Base-by-base conservation (phyloP, 23 tunicate species). In the Botrylloides violaceus region DNA sequence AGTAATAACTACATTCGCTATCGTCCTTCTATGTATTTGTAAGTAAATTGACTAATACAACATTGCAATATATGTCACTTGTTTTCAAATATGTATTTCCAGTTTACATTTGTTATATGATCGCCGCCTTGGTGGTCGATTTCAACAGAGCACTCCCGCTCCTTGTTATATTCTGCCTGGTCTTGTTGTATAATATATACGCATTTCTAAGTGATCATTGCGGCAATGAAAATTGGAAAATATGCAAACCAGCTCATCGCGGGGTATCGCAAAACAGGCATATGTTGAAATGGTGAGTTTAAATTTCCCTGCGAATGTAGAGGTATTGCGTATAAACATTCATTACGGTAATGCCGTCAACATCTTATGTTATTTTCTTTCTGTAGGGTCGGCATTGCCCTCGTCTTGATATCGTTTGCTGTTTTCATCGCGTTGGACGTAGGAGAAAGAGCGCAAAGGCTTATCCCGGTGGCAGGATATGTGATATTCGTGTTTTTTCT, bases 341-440 rank as follows among this genome's bases (percentile, higher is more conserved):
- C n/a, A n/a, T n/a, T n/a, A n/a, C n/a, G n/a, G n/a, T n/a, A n/a
- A n/a, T n/a, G n/a, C n/a, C n/a, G n/a, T n/a, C n/a, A n/a, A n/a
- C n/a, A n/a, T n/a, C n/a, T n/a, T n/a, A n/a, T n/a, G n/a, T n/a
- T n/a, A n/a, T n/a, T n/a, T n/a, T n/a, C 3, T 23, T 64, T 59
- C 19, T 59, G 26, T 63, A 90, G 97, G 97, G 36, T 74, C 2
- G 83, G 76, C 61, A 60, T 83, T 62, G 75, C 64, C 9, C 23
- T 32, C 32, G 64, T 90, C 12, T 66, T 90, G 3, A 84, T 81
- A 30, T 79, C 82, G 1, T 49, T 83, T 30, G 97, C 84, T 23
- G 66, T 49, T 7, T 90, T 88, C 89, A 90, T 90, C 37, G 97
- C 84, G 4, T 56, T 90, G 68, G 97, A 90, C 43, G 83, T 88